Base-by-base conservation (phyloP, 2,113 vertebrate genomes). In the Petromus typicus region DNA sequence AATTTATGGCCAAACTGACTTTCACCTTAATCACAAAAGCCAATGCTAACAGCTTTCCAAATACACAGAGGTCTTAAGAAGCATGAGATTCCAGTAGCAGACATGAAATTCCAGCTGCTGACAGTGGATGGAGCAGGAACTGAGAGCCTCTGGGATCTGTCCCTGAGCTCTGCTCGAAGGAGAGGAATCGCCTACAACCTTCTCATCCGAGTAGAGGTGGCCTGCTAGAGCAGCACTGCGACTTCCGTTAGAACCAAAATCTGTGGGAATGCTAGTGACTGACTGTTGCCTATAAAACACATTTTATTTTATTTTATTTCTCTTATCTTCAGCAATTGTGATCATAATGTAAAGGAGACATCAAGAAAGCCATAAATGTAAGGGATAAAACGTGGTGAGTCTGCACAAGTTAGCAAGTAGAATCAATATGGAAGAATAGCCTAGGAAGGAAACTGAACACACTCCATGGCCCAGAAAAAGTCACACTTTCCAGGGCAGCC, bases 1-100 rank as follows among this genome's bases (percentile, higher is more conserved):
- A 83, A 85, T 34, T 94, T 92, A 96, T 56, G 67, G 57, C 51
- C 83, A 93, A 71, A 54, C 51, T 88, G 81, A 96, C 80, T 61
- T 94, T 95, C 85, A 84, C 54, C 86, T 95, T 91, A 96, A 94
- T 95, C 93, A 93, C 18, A 95, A 61, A 66, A 25, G 48, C 56
- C 37, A 93, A 94, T 56, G 5, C 69, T 93, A 20, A 5, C 90
- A 89, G 76, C 61, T 96, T 90, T 87, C 51, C 48, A 91, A 90
- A 48, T 22, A 78, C 40, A 69, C 89, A 73, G 54, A 87, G 96
- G 57, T 22, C 61, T 73, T 79, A 7, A 93, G 48, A 48, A 93
- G 30, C 78, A 89, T 66, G 81, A 88, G 96, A 95, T n/a, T 95
- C 64, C 85, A 94, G 32, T 79, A 94, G 23, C 61, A 95, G 23